Base-by-base conservation (phyloP, 2,888 invertebrate species). In the Drosophila percnosoma region DNA sequence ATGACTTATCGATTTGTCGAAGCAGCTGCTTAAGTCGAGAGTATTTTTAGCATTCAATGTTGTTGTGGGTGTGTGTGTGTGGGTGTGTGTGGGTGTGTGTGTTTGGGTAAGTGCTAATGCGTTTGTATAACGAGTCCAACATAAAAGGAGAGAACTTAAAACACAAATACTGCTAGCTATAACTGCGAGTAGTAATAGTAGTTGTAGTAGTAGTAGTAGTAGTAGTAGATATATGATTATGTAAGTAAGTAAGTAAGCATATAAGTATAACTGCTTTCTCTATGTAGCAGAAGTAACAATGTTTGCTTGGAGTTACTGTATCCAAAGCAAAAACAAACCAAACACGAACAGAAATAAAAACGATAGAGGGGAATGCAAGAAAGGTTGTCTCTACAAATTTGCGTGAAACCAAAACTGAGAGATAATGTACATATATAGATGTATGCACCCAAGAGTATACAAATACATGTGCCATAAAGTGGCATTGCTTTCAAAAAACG, bases 401-500 rank as follows among this genome's bases (percentile, higher is more conserved):
- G 80, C 66, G 67, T 69, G 52, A 72, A 61, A 62, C 60, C 40
- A 69, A 73, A 79, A 70, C 68, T 59, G 62, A 63, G 60, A 52
- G 64, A 64, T 73, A 69, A 24, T 24, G 8, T 15, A 45, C 15
- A 45, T 24, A 45, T 40, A 64, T 34, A 51, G 62, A 67, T 51
- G 45, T 54, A 48, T 73, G 60, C 61, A 73, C 49, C 61, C 33
- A 63, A 68, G 58, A 66, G 75, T 66, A 75, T 63, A 61, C 62
- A 72, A 75, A 72, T 68, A 72, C 57, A 69, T 60, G 61, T 64
- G 72, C 62, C 79, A 78, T 68, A 78, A 77, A 60, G 57, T 75
- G 75, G 77, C 77, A 51, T 64, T 67, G 61, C 75, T 72, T 62
- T 68, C 52, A 42, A 53, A 48, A 29, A 55, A 24, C 21, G 64